phyloP scores from a whole-genome alignment of 2,113 vertebrate genomes.

The Noturus placidus region DNA sequence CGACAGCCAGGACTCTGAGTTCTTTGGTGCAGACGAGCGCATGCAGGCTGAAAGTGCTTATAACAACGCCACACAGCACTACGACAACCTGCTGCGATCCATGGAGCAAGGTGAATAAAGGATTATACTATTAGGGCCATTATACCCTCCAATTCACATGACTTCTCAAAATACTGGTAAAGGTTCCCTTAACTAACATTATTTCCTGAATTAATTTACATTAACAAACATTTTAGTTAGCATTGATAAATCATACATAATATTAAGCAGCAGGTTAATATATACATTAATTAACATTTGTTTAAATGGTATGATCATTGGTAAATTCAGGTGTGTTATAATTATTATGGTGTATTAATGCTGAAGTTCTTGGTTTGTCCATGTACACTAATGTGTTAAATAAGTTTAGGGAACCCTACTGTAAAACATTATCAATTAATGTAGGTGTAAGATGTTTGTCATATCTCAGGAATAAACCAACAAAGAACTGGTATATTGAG shows the following conservation, averaged over 20 bases:
- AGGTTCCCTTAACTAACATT: not conserved
- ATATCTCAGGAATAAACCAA: not conserved
- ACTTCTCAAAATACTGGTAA: not conserved
- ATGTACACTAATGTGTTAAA: not conserved
- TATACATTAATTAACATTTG: not conserved
- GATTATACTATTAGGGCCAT: not conserved
- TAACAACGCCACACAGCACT: constrained; percentile 78
- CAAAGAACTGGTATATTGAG: not conserved
- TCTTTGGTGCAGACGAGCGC: constrained; percentile 86
- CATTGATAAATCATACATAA: not conserved
- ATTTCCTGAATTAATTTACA: no score
- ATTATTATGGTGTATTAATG: not conserved
- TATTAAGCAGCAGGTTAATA: not conserved
- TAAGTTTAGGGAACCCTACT: not conserved
- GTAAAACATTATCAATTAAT: not conserved
- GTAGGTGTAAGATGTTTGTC: not conserved
- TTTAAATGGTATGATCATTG: not conserved
- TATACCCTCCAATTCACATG: no score
- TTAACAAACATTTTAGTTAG: not conserved
- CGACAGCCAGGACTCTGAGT: constrained; percentile 83
- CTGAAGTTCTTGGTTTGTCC: not conserved
- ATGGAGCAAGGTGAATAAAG: constrained; percentile 82
- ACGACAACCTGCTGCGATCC: constrained; percentile 80
- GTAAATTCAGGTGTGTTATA: not conserved
- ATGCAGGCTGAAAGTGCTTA: constrained; percentile 85